Evolutionary conservation across 1,140 invertebrate genomes (phyloP), one percentile per base, ranked within the genome.

Genomic region (Alviniconcha marisindica): DNA sequence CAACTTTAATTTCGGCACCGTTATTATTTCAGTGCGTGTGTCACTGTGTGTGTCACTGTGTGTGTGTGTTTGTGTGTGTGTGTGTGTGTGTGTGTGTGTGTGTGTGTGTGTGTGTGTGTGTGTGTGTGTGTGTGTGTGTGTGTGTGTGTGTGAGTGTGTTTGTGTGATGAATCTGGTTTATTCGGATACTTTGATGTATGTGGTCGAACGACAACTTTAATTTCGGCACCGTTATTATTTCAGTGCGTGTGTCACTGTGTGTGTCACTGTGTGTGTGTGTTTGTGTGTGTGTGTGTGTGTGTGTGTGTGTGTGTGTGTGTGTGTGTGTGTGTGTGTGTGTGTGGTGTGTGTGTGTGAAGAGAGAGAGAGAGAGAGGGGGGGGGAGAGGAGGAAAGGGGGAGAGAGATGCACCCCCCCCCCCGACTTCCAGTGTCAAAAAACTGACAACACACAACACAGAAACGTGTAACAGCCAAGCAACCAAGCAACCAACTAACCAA

Each of bases 1-100:
- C n/a, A n/a, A n/a, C n/a, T n/a, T n/a, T n/a, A n/a, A n/a, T n/a
- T n/a, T n/a, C n/a, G 48, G 48, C 21, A 51, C 48, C 21, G 21
- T 7, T 51, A 7, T 12, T 51, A 21, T 51, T 51, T 21, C 48
- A 51, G 28, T 66, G 63, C 36, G 63, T 66, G 63, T 66, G 63
- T 66, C 28, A 33, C 28, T 66, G 63, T 66, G 63, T 66, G 63
- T 66, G 63, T 66, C 28, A 33, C 28, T 66, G 63, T 66, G 63
- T 66, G 63, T 66, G 63, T 66, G 63, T 66, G 63, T 66, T 28
- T 60, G 56, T 60, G 56, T 60, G 56, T 60, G 56, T 60, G 56
- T 4, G 56, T 60, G 56, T 4, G 56, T 60, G 56, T 60, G 56
- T 60, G 24, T 24, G 4, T 60, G 24, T 24, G 24, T 60, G 56